A percentile compares a stretch with the other conserved stretches of the same genome.
These are phyloP conservation scores for Anastrepha ludens DNA, from an alignment of 1,140 invertebrate species.

Conservation along the genomic window DNA sequence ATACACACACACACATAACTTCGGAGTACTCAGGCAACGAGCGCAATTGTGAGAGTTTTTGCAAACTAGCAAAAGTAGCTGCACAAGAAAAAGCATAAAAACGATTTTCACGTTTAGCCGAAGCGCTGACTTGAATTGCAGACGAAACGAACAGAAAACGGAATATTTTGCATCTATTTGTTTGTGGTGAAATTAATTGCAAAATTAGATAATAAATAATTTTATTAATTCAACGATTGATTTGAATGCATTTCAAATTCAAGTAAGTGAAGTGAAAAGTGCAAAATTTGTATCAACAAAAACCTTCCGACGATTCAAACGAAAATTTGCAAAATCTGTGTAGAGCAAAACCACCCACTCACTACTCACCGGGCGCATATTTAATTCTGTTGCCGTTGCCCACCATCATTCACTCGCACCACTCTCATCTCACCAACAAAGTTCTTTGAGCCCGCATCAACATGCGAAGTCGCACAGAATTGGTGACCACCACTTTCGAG, in stretches of 20 bases:
- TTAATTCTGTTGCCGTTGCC: not conserved
- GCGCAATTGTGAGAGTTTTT: not conserved
- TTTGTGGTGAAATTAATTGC: not conserved
- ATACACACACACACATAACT: not conserved
- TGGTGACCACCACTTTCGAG: conserved; percentile 72
- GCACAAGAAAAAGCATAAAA: not conserved
- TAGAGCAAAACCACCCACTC: not conserved
- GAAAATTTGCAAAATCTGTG: conserved; percentile 9
- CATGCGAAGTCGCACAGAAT: conserved; percentile 73
- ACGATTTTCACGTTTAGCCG: not conserved
- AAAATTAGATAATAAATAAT: not conserved
- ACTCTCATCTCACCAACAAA: not conserved
- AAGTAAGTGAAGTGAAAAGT: not conserved
- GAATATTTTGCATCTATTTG: conserved; percentile 10
- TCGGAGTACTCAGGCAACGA: not conserved
- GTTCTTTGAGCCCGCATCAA: not conserved
- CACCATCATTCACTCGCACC: not conserved
- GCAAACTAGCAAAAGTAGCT: not conserved
- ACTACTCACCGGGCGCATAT: not conserved
- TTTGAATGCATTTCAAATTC: not conserved
- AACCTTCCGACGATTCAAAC: not conserved
- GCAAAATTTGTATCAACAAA: not conserved
- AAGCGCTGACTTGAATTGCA: conserved; percentile 11
- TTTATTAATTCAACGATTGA: not conserved
- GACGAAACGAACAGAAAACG: conserved; percentile 40